phyloP scores from a whole-genome alignment of 2,888 invertebrate species.

The Orthosia incerta region DNA sequence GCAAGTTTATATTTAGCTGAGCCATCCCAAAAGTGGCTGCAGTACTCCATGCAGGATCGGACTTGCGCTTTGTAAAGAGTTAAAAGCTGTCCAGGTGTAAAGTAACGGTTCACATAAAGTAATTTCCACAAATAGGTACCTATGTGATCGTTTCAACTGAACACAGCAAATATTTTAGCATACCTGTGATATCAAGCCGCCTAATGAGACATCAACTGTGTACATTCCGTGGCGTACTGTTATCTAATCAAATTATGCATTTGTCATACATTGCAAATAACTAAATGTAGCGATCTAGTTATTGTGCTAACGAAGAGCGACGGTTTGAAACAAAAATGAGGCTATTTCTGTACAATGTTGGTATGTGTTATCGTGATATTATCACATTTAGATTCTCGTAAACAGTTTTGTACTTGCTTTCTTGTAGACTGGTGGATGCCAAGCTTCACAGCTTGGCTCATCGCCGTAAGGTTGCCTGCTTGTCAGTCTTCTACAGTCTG shows the following conservation, averaged over 20 bases:
- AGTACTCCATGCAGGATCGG: too few relatives aligned
- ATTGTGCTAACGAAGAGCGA: conserved; percentile 30
- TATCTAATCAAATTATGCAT: conserved; percentile 79
- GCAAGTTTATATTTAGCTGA: too few relatives aligned
- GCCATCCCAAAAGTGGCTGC: too few relatives aligned
- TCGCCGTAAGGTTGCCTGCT: too few relatives aligned
- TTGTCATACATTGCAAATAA: conserved; percentile 74
- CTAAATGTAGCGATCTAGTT: conserved; percentile 55
- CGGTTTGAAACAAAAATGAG: conserved; percentile 34
- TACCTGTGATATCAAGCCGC: conserved; percentile 56
- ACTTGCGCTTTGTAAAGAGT: too few relatives aligned
- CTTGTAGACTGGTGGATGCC: too few relatives aligned
- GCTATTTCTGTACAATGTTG: conserved; percentile 26
- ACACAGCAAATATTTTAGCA: conserved; percentile 64
- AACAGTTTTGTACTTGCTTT: not conserved
- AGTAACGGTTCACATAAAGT: not conserved
- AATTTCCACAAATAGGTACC: conserved; percentile 19
- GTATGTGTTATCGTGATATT: conserved; percentile 11
- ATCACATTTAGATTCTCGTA: conserved; percentile 13
- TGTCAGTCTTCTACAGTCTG: too few relatives aligned
- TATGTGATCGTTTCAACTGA: conserved; percentile 27
- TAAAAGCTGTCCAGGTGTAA: too few relatives aligned
- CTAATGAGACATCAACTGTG: conserved; percentile 34
- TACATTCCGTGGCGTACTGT: conserved; percentile 51
- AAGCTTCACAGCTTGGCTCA: too few relatives aligned